Conservation (phyloP, 2,113 vertebrate species). For the Misgurnus anguillicaudatus region DNA sequence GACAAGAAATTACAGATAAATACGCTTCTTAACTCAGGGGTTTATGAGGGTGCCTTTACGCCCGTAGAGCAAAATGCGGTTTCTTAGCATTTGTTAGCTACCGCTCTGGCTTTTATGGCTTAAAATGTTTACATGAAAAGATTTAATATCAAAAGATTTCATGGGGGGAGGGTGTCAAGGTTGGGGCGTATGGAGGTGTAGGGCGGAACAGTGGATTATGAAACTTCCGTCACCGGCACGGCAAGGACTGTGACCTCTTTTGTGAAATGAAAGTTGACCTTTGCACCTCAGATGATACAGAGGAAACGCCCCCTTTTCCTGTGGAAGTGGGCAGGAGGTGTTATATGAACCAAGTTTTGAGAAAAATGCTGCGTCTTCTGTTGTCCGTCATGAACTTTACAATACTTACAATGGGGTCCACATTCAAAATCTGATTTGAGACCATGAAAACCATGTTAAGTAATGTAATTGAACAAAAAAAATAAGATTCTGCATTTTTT, state of each 20-base stretch:
- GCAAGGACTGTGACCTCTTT: conserved; percentile 42
- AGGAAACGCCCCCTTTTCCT: conserved; percentile 23
- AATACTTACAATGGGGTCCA: neutral
- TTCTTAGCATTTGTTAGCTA: neutral
- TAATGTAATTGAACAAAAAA: too few relatives aligned
- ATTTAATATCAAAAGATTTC: conserved; percentile 60
- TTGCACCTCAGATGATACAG: conserved; percentile 14
- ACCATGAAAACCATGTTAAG: too few relatives aligned
- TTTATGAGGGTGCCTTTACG: conserved; percentile 25
- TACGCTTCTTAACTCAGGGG: neutral
- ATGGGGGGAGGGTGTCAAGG: neutral
- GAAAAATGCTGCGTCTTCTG: neutral
- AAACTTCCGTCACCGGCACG: conserved; percentile 34
- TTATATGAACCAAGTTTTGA: conserved; percentile 11
- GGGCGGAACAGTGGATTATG: conserved; percentile 39
- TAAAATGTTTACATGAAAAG: neutral
- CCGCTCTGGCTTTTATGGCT: neutral
- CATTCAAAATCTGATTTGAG: too few relatives aligned
- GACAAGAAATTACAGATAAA: conserved; percentile 61
- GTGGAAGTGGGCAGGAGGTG: conserved; percentile 16
- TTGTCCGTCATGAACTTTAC: neutral
- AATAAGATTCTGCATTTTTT: too few relatives aligned
- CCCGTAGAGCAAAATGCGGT: neutral
- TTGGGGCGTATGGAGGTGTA: neutral
- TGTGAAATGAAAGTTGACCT: conserved; percentile 40